A percentile compares a stretch with the other conserved stretches of the same genome.
phyloP scores from a whole-genome alignment of 2,113 vertebrate species.

The Plotosus lineatus region DNA sequence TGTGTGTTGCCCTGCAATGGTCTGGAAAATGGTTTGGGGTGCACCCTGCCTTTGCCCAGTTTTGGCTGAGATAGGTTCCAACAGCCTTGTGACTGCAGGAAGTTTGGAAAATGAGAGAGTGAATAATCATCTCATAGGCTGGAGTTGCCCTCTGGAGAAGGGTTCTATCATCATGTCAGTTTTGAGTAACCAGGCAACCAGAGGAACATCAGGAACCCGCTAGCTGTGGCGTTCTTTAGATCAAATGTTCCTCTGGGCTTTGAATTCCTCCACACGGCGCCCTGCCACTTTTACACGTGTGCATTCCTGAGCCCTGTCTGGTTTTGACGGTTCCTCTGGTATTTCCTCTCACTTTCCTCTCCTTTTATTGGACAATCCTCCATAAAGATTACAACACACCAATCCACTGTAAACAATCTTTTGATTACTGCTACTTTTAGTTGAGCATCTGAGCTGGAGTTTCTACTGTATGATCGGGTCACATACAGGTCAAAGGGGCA shows the following conservation, averaged over 20 bases:
- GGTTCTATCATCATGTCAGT: background rate
- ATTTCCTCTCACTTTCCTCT: background rate
- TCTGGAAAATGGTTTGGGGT: too few relatives aligned
- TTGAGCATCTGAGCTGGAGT: background rate
- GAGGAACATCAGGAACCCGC: background rate
- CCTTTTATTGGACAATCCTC: conserved; percentile 1
- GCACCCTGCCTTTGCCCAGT: too few relatives aligned
- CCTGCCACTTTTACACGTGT: background rate
- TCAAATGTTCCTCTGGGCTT: background rate
- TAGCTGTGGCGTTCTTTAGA: background rate
- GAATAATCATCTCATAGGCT: too few relatives aligned
- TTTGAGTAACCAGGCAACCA: background rate
- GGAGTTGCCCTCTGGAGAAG: background rate
- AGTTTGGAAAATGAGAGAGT: too few relatives aligned
- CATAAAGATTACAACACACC: background rate
- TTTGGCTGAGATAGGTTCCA: too few relatives aligned
- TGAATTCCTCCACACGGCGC: background rate
- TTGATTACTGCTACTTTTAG: background rate
- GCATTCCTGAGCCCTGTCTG: conserved; percentile 1
- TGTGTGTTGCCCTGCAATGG: too few relatives aligned
- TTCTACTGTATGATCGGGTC: background rate
- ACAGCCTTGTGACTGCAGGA: too few relatives aligned
- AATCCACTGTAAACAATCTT: conserved; percentile 7
- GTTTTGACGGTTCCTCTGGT: background rate
- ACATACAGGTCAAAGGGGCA: background rate